These are phyloP conservation scores for Sesia apiformis DNA, from an alignment of 2,888 invertebrate species.

Conservation along the genomic window DNA sequence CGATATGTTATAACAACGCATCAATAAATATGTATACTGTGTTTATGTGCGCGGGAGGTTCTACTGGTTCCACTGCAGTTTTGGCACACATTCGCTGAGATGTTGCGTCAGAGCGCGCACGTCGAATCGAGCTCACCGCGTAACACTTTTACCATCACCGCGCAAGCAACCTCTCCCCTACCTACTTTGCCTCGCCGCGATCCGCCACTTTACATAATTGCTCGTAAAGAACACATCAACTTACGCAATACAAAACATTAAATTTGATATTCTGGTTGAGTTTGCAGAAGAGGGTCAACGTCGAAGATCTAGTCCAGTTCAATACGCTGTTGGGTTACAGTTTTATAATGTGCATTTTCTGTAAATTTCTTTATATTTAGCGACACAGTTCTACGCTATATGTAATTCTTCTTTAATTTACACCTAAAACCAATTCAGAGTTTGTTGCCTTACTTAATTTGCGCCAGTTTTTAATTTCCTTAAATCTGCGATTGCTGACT, in stretches of 20 bases:
- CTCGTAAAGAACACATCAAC: conserved; percentile 53
- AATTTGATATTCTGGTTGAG: conserved; percentile 45
- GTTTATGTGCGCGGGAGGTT: neutral
- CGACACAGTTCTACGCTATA: too few relatives aligned
- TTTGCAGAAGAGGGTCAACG: conserved; percentile 40
- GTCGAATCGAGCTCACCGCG: conserved; percentile 57
- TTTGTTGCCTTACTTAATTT: too few relatives aligned
- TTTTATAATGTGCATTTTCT: too few relatives aligned
- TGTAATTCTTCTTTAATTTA: too few relatives aligned
- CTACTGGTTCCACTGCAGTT: conserved; percentile 50
- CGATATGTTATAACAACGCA: too few relatives aligned
- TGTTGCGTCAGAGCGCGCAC: conserved; percentile 48
- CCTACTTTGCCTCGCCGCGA: conserved; percentile 47
- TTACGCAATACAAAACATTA: conserved; percentile 53
- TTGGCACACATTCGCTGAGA: conserved; percentile 63
- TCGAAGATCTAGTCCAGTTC: neutral
- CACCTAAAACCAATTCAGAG: too few relatives aligned
- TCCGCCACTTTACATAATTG: conserved; percentile 66
- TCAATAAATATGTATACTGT: too few relatives aligned
- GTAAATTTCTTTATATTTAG: too few relatives aligned
- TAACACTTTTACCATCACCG: conserved; percentile 68
- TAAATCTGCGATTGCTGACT: too few relatives aligned
- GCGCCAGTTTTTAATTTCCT: too few relatives aligned
- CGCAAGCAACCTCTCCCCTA: conserved; percentile 18
- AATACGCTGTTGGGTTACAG: too few relatives aligned